Base-by-base conservation (phyloP, 2,113 vertebrate species). In the Acanthochromis polyacanthus region DNA sequence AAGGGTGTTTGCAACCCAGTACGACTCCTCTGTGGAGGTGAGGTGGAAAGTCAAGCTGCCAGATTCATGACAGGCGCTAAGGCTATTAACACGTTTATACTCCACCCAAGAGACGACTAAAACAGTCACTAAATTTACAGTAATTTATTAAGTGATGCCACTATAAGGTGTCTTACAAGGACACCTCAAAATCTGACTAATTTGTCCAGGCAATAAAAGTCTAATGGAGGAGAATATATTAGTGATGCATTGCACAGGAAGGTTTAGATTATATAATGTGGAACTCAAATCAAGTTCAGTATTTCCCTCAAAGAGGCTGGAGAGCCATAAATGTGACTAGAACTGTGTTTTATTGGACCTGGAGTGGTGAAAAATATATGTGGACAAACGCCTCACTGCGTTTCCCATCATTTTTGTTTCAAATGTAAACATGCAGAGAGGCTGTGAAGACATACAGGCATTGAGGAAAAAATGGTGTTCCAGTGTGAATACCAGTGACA, bases 41-140 rank as follows among this genome's bases (percentile, higher is more conserved):
- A 80, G 79, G 84, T 84, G 84, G 89, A 91, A 91, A 88, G 62
- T 85, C 17, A 68, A 69, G 79, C 74, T 82, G 90, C 89, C 90
- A 88, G 79, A 80, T 70, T 67, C 72, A 85, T 84, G 79, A 84
- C 86, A 79, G 81, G 63, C 83, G 50, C 71, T 62, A 61, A 87
- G 65, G 45, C 76, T 75, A 83, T 89, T 89, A 89, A 92, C 84
- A 83, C 83, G 1, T 88, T 65, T 82, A 53, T 80, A 86, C 71
- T 75, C 62, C 17, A 32, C 86, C 69, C 70, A 0, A 36, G 86
- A 79, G 80, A 78, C 17, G n/a, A 40, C 72, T 84, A 52, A 72
- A 88, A 55, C 51, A 56, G 71, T 25, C 60, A 62, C 71, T 68
- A 61, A 84, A 71, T 20, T 30, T 66, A 40, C 15, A 66, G 45